These are phyloP conservation scores for Melanotus villosus DNA, from an alignment of 2,888 invertebrate genomes.

Conservation along the genomic window DNA sequence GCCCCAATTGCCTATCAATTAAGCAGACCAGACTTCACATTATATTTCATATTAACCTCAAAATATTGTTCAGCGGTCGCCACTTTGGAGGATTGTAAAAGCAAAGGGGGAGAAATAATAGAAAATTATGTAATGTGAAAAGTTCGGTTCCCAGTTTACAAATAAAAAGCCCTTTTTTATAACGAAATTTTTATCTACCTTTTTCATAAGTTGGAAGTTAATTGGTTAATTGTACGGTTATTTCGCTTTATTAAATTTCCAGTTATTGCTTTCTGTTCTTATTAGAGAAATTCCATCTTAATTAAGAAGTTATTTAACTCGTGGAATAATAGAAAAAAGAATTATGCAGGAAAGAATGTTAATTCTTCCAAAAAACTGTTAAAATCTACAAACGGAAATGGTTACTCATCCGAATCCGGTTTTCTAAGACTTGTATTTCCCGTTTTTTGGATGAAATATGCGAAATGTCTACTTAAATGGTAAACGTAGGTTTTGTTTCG, in stretches of 20 bases:
- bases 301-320: too few species aligned
- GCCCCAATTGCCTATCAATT: conserved; percentile 45
- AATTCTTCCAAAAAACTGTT: conserved; percentile 5
- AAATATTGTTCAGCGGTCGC: conserved; percentile 30
- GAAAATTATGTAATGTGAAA: conserved; percentile 1
- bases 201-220: too few species aligned
- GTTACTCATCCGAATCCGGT: conserved; percentile 2
- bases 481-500: too few species aligned
- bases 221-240: too few species aligned
- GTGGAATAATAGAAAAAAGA: too few species aligned
- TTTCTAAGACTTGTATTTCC: conserved; percentile 19
- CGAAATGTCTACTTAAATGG: conserved; percentile 9
- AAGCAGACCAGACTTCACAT: conserved; percentile 39
- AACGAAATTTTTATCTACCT: too few species aligned
- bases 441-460: conserved; percentile 13
- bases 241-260: too few species aligned
- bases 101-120: conserved; percentile 4
- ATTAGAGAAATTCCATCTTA: too few species aligned
- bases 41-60: conserved; percentile 43
- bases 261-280: too few species aligned
- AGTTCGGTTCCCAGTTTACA: too few species aligned
- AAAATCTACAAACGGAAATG: conserved; percentile 6
- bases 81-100: not conserved
- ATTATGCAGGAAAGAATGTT: not conserved
- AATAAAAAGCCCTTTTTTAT: too few species aligned